phyloP scores from a whole-genome alignment of 2,113 vertebrate species.

The Copsychus sechellarum region DNA sequence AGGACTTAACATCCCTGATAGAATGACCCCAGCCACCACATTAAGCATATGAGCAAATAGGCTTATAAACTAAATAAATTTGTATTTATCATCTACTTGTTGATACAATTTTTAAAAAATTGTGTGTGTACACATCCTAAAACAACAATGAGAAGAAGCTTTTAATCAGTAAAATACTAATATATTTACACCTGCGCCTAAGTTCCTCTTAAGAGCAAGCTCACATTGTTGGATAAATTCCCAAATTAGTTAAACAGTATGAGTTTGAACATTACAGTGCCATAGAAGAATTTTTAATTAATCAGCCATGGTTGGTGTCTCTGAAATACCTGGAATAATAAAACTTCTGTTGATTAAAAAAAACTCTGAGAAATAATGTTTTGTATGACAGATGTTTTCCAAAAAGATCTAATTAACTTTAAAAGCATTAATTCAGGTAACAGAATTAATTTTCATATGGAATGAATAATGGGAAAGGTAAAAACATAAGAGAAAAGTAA shows the following conservation, averaged over 20 bases:
- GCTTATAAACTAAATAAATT: not conserved
- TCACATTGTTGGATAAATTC: not conserved
- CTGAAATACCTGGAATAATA: not conserved
- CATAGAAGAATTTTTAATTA: not conserved
- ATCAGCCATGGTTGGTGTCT: not conserved
- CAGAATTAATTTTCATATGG: not conserved
- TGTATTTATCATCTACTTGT: not conserved
- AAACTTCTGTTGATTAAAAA: not conserved
- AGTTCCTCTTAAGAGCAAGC: not conserved
- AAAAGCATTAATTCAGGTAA: not conserved
- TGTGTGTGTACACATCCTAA: not conserved
- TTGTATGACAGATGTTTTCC: not conserved
- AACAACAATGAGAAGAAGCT: not conserved
- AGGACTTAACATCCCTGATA: not conserved
- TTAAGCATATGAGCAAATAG: not conserved
- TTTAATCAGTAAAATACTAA: not conserved
- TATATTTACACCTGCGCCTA: not conserved
- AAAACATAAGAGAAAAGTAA: not conserved
- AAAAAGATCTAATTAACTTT: not conserved
- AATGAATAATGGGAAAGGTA: not conserved
- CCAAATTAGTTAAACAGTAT: not conserved
- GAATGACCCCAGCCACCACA: not conserved
- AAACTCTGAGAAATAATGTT: not conserved
- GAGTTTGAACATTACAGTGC: not conserved
- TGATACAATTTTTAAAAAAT: rapidly evolving